Evolutionary conservation across 2,797 vertebrate species (phyloP).

Genomic region (Malurus leucopterus): DNA sequence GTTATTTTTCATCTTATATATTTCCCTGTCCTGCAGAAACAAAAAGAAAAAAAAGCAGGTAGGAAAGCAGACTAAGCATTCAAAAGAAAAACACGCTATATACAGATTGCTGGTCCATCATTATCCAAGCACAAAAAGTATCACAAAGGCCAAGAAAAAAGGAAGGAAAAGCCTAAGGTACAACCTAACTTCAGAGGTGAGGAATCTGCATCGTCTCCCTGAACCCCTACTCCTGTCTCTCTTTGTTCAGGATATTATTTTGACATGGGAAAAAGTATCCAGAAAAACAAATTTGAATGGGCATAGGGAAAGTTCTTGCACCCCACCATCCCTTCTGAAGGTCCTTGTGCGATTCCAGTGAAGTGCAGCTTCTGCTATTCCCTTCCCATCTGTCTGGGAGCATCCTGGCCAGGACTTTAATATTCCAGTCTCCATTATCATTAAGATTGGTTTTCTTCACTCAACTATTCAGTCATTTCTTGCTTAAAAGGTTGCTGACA

Average conservation of each 20-base stretch:
- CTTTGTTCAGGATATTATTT: neutral
- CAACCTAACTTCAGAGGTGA: neutral
- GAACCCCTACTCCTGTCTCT: neutral
- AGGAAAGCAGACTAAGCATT: neutral
- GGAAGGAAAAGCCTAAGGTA: neutral
- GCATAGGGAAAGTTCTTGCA: neutral
- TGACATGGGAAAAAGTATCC: neutral
- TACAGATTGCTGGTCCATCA: neutral
- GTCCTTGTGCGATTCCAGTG: neutral
- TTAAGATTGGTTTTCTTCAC: neutral
- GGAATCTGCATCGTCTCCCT: neutral
- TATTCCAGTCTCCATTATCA: neutral
- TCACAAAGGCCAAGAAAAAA: neutral
- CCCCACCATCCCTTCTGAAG: neutral
- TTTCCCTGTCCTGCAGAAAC: neutral
- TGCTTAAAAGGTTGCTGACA: neutral
- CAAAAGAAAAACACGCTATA: neutral
- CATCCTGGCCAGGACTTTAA: neutral
- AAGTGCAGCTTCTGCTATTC: neutral
- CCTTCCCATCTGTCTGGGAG: neutral
- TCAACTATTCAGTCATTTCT: neutral
- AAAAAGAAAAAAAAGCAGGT: neutral
- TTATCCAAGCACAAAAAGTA: neutral
- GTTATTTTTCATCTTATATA: slow-evolving; percentile 51
- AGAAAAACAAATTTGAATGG: neutral